Percentiles rank a stretch among this genome's conserved stretches.
These are phyloP conservation scores for Acrobasis repandana DNA, from an alignment of 2,888 invertebrate genomes.

Conservation along the genomic window DNA sequence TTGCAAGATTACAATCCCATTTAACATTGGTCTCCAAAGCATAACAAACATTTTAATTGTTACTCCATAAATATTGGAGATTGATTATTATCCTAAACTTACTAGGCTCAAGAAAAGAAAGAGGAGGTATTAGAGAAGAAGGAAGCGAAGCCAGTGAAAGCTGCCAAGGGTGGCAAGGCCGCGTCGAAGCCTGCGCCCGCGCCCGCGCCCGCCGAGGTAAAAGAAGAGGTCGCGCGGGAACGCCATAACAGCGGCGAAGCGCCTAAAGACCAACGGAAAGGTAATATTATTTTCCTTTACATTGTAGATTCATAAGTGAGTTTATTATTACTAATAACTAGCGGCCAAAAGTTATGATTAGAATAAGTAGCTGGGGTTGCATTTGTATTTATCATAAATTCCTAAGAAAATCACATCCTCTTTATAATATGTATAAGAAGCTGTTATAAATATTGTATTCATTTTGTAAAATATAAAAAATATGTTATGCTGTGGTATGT, in stretches of 20 bases:
- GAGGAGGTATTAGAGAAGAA: slow-evolving; percentile 67
- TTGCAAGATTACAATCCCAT: background rate
- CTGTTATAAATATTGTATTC: too few species aligned
- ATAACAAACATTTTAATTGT: background rate
- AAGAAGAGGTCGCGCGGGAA: slow-evolving; percentile 59
- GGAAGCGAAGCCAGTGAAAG: slow-evolving; percentile 52
- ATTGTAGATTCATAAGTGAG: too few species aligned
- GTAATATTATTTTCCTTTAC: slow-evolving; percentile 37
- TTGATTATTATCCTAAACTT: slow-evolving; percentile 1
- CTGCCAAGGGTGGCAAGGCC: slow-evolving; percentile 46
- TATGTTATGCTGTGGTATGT: too few species aligned
- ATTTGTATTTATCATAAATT: too few species aligned
- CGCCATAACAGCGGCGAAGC: slow-evolving; percentile 56
- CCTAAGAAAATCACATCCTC: too few species aligned
- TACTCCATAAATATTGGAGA: background rate
- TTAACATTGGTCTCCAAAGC: background rate
- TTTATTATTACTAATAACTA: too few species aligned
- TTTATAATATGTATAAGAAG: too few species aligned
- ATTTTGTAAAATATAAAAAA: too few species aligned
- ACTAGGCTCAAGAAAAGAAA: slow-evolving; percentile 58
- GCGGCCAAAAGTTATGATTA: too few species aligned
- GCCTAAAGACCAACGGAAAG: slow-evolving; percentile 74
- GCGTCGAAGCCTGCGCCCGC: slow-evolving; percentile 42
- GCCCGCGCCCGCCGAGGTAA: slow-evolving; percentile 49
- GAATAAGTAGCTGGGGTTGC: too few species aligned